These are phyloP conservation scores for Tubulanus polymorphus DNA, from an alignment of 2,888 invertebrate species.

Conservation along the genomic window DNA sequence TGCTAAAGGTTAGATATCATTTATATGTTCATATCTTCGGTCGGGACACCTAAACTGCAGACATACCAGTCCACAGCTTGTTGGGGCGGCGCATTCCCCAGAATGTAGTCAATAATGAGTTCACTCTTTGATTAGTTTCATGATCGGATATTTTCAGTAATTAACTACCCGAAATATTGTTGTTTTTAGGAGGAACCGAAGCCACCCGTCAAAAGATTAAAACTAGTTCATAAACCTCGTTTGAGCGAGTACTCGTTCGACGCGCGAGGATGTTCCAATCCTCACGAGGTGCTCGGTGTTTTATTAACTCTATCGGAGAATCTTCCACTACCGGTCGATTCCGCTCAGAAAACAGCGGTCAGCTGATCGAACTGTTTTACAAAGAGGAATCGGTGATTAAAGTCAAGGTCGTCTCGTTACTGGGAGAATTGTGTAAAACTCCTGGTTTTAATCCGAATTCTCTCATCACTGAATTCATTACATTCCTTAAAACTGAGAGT, in stretches of 20 bases:
- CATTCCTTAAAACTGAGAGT: slow-evolving; percentile 59
- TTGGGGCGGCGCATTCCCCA: too few species aligned
- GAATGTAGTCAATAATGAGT: too few species aligned
- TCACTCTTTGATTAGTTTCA: too few species aligned
- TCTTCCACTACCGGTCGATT: slow-evolving; percentile 3
- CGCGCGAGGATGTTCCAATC: slow-evolving; percentile 25
- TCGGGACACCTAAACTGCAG: too few species aligned
- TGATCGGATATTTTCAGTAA: too few species aligned
- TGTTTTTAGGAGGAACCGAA: slow-evolving; percentile 58
- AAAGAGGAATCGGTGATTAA: slow-evolving; percentile 76
- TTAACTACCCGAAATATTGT: neutral
- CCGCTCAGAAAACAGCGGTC: neutral
- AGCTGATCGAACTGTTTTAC: slow-evolving; percentile 70
- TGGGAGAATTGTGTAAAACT: slow-evolving; percentile 65
- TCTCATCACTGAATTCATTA: slow-evolving; percentile 65
- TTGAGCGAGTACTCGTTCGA: slow-evolving; percentile 32
- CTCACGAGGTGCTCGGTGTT: slow-evolving; percentile 35
- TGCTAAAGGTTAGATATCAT: too few species aligned
- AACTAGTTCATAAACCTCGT: slow-evolving; percentile 56
- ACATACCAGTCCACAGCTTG: too few species aligned
- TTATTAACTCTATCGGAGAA: slow-evolving; percentile 32
- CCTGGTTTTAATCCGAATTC: slow-evolving; percentile 53
- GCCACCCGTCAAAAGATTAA: slow-evolving; percentile 62
- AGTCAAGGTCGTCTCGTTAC: slow-evolving; percentile 73
- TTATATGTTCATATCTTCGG: too few species aligned